Evolutionary conservation across 1,140 invertebrate genomes (phyloP), one percentile per base, ranked within the genome.

Genomic region (Argopecten irradians): DNA sequence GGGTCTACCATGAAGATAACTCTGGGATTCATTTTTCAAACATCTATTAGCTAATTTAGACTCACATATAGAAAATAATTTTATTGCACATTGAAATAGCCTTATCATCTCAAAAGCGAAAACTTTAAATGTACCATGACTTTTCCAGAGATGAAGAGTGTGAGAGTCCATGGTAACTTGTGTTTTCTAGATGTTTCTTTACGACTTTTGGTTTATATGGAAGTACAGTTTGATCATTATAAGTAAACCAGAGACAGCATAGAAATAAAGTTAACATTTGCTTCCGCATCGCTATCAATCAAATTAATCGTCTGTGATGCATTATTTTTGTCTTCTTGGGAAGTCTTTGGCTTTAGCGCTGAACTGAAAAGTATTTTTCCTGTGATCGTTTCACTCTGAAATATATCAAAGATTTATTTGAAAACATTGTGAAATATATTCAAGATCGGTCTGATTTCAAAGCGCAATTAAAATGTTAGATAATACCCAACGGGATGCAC

Each of bases 81-180:
- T 71, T 71, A 71, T 71, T 71, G n/a, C 55, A 71, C 55, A 71
- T 71, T 71, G 55, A n/a, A 71, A 71, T 71, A 71, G 2, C 55
- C 55, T 71, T 71, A 71, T 71, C 55, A 28, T 71, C 55, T n/a
- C 5, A 16, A n/a, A 46, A 71, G 28, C 55, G 55, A n/a, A 28
- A 71, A 71, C n/a, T 71, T 1, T 71, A 71, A 71, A 71, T 71
- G 55, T 71, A 71, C 55, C 55, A 71, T 71, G 28, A 71, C 55
- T 28, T 71, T 71, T 71, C 55, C 28, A 71, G 55, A 71, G 55
- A 71, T 71, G 55, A 28, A 71, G 8, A 71, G 22, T 71, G 55
- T 71, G 55, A n/a, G 55, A 71, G 55, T 71, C 22, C 55, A n/a
- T 0, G 55, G 8, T 28, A 71, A n/a, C 55, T 5, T 1, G 55